Base-by-base conservation (phyloP, 2,113 vertebrate species). In the Ochotona curzoniae region DNA sequence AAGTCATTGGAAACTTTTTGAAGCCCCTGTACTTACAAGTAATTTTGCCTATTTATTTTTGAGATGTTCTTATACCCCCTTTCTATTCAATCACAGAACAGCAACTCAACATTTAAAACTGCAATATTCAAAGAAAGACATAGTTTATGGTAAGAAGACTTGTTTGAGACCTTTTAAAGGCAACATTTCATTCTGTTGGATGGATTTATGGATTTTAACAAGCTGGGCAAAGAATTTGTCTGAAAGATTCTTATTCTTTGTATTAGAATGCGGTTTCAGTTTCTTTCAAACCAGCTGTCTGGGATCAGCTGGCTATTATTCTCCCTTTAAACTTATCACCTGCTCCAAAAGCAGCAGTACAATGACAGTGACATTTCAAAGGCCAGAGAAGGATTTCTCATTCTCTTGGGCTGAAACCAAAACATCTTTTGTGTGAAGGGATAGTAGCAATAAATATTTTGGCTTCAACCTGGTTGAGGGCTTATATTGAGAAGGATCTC, bases 401-500 rank as follows among this genome's bases (percentile, higher is more conserved):
- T 89, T 32, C 66, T 91, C 61, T 86, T 87, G 60, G 60, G 54
- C 30, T 83, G 80, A 90, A 90, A 86, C 54, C 21, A 86, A 96
- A 93, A 67, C 14, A 94, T 83, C 47, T 18, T 94, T 93, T 86
- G 44, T 86, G 51, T 92, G 83, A 93, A 88, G 21, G 11, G 81
- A 71, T 38, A 88, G 64, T 95, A 94, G 38, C 35, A 79, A 93
- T 57, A 74, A 93, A 70, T 90, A 78, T 76, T 91, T 94, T 83
- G 92, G 35, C 70, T 81, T 96, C 90, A 88, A 51, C 28, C 93
- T 80, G 93, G 80, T 90, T 91, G 61, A 86, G 17, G 70, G 23
- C 7, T 92, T 92, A 82, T 82, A 70, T n/a, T 95, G 69, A 93
- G 78, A 95, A 89, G 14, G 25, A 67, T 30, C n/a, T 96, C 66